These are phyloP conservation scores for Zonitis immaculata DNA, from an alignment of 2,888 invertebrate species.

Conservation along the genomic window DNA sequence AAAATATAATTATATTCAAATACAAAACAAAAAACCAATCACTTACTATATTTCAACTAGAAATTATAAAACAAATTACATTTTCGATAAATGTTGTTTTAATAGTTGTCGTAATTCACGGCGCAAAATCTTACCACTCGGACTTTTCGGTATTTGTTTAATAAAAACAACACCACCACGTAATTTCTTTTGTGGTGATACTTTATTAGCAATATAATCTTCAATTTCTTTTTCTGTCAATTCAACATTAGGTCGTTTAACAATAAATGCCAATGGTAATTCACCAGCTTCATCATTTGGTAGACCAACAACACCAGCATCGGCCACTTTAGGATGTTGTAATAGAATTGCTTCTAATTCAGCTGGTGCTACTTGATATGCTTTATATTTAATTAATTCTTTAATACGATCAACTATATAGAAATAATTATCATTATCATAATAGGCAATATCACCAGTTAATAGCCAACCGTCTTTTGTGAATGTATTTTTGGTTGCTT, in stretches of 20 bases:
- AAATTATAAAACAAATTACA: conserved; percentile 9
- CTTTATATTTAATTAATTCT: conserved; percentile 87
- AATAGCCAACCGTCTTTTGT: conserved; percentile 71
- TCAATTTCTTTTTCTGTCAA: conserved; percentile 47
- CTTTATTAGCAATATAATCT: conserved; percentile 51
- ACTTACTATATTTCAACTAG: too few relatives aligned
- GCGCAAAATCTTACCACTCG: conserved; percentile 51
- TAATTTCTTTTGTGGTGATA: conserved; percentile 68
- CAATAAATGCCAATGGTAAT: conserved; percentile 70
- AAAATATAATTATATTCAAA: too few relatives aligned
- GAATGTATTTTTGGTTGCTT: conserved; percentile 59
- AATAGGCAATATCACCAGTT: conserved; percentile 78
- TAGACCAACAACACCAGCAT: conserved; percentile 75
- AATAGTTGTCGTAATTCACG: conserved; percentile 33
- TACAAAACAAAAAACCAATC: too few relatives aligned
- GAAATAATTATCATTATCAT: conserved; percentile 69
- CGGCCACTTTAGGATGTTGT: conserved; percentile 63
- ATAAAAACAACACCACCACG: conserved; percentile 58
- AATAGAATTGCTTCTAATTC: conserved; percentile 76
- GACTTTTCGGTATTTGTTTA: conserved; percentile 50
- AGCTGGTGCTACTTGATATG: conserved; percentile 79
- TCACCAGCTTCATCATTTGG: conserved; percentile 70
- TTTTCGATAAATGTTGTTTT: conserved; percentile 11
- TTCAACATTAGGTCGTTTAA: conserved; percentile 52
- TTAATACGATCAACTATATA: conserved; percentile 80